phyloP scores from a whole-genome alignment of 2,888 invertebrate genomes.

The Eupeodes latifasciatus region DNA sequence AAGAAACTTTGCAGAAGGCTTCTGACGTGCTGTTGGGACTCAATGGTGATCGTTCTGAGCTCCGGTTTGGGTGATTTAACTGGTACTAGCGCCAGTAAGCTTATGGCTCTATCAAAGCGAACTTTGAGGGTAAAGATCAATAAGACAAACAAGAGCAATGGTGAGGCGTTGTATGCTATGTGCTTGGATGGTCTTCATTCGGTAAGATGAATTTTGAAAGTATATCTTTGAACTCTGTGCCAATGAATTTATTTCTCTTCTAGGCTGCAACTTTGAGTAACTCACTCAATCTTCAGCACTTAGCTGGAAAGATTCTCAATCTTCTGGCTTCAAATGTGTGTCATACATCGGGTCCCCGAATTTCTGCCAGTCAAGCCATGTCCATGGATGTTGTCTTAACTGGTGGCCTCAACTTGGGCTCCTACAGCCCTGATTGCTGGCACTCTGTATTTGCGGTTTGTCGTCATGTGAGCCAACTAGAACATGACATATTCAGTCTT shows the following conservation, averaged over 20 bases:
- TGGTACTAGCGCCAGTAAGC: constrained; percentile 85
- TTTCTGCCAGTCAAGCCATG: constrained; percentile 94
- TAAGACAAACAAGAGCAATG: constrained; percentile 85
- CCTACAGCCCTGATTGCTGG: constrained; percentile 97
- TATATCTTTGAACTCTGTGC: background rate
- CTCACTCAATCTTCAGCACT: constrained; percentile 92
- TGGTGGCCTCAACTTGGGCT: constrained; percentile 94
- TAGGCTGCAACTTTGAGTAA: constrained; percentile 95
- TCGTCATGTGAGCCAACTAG: constrained; percentile 95
- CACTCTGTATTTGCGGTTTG: constrained; percentile 97
- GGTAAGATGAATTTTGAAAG: constrained; percentile 83
- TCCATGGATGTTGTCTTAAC: constrained; percentile 96
- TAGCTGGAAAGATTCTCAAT: constrained; percentile 95
- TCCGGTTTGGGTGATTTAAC: constrained; percentile 87
- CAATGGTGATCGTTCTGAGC: constrained; percentile 94
- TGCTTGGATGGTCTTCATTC: constrained; percentile 96
- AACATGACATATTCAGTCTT: constrained; percentile 94
- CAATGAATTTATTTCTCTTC: constrained; percentile 61
- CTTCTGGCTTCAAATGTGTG: constrained; percentile 95
- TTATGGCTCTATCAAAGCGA: constrained; percentile 87
- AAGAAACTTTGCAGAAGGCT: constrained; percentile 90
- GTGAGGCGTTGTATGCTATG: constrained; percentile 92
- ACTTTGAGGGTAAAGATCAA: constrained; percentile 83
- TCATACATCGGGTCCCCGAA: constrained; percentile 90
- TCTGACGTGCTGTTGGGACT: constrained; percentile 96